These are phyloP conservation scores for Andrena hattorfiana DNA, from an alignment of 2,888 invertebrate genomes.

Conservation along the genomic window DNA sequence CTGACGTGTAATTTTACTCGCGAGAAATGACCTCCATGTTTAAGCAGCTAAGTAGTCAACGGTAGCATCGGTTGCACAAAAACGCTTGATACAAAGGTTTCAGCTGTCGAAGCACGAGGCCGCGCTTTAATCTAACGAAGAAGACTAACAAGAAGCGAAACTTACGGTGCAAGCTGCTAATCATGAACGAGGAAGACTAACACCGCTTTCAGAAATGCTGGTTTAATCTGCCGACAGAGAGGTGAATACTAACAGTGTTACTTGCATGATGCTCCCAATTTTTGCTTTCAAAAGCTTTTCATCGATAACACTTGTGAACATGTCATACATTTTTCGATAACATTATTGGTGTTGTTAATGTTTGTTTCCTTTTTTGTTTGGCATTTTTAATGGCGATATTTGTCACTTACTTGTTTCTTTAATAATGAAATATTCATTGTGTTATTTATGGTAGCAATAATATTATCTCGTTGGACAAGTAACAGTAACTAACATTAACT, in stretches of 20 bases:
- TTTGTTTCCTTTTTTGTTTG: neutral
- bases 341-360: too few relatives aligned
- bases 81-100: slow-evolving; percentile 36
- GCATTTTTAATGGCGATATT: neutral
- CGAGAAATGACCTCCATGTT: slow-evolving; percentile 25
- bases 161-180: slow-evolving; percentile 44
- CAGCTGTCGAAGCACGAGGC: slow-evolving; percentile 31
- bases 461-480: too few relatives aligned
- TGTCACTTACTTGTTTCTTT: neutral
- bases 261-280: slow-evolving; percentile 19
- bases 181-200: slow-evolving; percentile 46
- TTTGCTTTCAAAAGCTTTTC: slow-evolving; percentile 15
- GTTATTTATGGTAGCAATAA: neutral
- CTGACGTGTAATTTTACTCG: slow-evolving; percentile 2
- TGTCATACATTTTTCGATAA: too few relatives aligned
- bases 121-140: slow-evolving; percentile 43
- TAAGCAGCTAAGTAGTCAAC: neutral
- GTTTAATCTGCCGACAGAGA: slow-evolving; percentile 44
- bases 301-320: too few relatives aligned
- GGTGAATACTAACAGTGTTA: slow-evolving; percentile 55
- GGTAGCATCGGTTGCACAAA: slow-evolving; percentile 14
- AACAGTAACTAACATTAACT: too few relatives aligned
- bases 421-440: neutral
- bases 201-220: slow-evolving; percentile 48
- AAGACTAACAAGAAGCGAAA: slow-evolving; percentile 52